Evolutionary conservation across 2,113 vertebrate species (phyloP).

Genomic region (Cyphomyrus discorhynchus): DNA sequence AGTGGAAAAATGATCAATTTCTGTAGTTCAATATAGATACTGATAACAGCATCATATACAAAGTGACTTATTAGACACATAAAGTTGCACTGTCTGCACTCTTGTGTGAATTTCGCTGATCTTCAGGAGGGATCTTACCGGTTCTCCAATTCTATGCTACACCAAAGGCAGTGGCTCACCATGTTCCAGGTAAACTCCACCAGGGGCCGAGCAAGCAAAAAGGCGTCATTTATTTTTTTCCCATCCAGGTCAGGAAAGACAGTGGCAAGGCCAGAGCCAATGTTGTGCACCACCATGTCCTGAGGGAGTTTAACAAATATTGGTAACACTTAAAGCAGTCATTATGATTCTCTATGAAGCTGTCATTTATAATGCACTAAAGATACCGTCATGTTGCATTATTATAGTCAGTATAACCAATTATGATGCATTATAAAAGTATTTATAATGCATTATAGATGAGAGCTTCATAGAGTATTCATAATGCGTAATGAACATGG

Average conservation of each 20-base stretch:
- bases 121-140: neutral
- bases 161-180: slow-evolving; percentile 33
- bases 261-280: slow-evolving; percentile 59
- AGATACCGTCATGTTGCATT: neutral
- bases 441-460: no score
- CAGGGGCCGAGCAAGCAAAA: slow-evolving; percentile 59
- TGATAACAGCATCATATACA: neutral
- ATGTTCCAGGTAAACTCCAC: slow-evolving; percentile 71
- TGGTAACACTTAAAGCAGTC: neutral
- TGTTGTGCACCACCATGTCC: slow-evolving; percentile 68
- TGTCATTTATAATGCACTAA: neutral
- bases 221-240: slow-evolving; percentile 63
- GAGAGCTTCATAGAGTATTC: no score
- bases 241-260: slow-evolving; percentile 67
- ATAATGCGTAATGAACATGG: no score
- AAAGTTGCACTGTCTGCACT: neutral
- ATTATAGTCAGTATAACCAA: no score
- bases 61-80: neutral
- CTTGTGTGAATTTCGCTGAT: neutral
- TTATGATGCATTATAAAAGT: no score
- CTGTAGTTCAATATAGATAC: neutral
- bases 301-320: slow-evolving; percentile 16
- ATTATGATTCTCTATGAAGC: neutral
- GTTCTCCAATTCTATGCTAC: neutral
- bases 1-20: neutral